Percentiles rank a stretch among this genome's conserved stretches.
These are phyloP conservation scores for Leptopterna dolabrata DNA, from an alignment of 2,888 invertebrate genomes.

Conservation along the genomic window DNA sequence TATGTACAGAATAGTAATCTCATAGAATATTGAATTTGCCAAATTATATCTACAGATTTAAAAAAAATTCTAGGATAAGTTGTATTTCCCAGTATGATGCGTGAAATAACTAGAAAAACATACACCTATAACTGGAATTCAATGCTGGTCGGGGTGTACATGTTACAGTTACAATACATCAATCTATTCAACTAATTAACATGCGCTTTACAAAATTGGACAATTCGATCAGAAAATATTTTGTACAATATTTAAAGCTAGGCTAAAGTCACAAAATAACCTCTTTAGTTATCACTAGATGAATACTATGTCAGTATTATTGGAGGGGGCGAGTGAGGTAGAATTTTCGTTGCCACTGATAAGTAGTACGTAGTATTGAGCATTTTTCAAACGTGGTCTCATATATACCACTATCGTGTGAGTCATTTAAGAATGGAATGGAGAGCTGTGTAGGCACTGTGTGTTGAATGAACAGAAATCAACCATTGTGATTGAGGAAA, in stretches of 20 bases:
- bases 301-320: not conserved
- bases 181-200: not conserved
- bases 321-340: constrained; percentile 11
- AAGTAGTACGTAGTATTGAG: not conserved
- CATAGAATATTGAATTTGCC: not conserved
- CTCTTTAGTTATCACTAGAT: not conserved
- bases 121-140: not conserved
- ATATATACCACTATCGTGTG: too few relatives aligned
- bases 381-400: not conserved
- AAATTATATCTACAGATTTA: not conserved
- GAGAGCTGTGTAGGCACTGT: too few relatives aligned
- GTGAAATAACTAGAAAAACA: not conserved
- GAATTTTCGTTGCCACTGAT: not conserved
- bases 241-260: not conserved
- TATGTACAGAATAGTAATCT: not conserved
- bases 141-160: not conserved
- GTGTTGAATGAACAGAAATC: too few relatives aligned
- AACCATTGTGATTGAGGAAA: too few relatives aligned
- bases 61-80: not conserved
- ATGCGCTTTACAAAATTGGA: not conserved
- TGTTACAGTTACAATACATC: not conserved
- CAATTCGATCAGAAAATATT: not conserved
- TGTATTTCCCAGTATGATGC: not conserved
- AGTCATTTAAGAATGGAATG: too few relatives aligned
- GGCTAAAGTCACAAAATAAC: not conserved